A percentile compares a stretch with the other conserved stretches of the same genome.
phyloP scores from a whole-genome alignment of 2,113 vertebrate species.

The Etheostoma spectabile region DNA sequence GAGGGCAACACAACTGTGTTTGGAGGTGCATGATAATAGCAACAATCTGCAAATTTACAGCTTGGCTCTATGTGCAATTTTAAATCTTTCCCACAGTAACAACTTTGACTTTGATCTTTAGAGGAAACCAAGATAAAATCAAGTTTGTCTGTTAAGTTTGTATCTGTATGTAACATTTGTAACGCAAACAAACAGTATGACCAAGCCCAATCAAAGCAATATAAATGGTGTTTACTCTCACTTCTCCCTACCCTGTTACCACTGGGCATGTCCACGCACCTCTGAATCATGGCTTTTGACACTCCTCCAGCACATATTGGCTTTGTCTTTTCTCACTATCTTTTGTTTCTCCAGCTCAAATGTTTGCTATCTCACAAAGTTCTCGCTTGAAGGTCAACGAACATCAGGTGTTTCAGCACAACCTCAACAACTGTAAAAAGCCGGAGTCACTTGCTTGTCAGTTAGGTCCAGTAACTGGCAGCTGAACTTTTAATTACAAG shows the following conservation, averaged over 20 bases:
- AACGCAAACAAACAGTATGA: conserved; percentile 48
- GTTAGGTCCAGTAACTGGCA: conserved; percentile 14
- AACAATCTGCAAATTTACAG: neutral
- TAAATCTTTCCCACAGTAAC: neutral
- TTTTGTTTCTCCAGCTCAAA: conserved; percentile 37
- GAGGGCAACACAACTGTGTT: conserved; percentile 33
- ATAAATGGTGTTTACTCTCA: conserved; percentile 77
- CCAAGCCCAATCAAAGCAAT: conserved; percentile 53
- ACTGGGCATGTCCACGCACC: conserved; percentile 59
- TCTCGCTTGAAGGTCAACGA: conserved; percentile 23
- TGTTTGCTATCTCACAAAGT: conserved; percentile 30
- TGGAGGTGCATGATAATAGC: neutral
- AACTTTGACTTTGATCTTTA: neutral
- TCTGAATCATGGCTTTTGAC: conserved; percentile 68
- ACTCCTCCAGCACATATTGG: conserved; percentile 49
- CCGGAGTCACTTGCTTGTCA: conserved; percentile 13
- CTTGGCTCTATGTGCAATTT: neutral
- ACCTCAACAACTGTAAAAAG: neutral
- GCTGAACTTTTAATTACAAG: neutral
- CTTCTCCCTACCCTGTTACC: conserved; percentile 64
- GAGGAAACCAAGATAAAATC: conserved; percentile 14
- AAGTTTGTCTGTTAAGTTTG: conserved; percentile 20
- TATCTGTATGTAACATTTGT: conserved; percentile 18
- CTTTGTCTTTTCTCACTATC: conserved; percentile 46
- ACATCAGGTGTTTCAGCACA: neutral